These are phyloP conservation scores for Limosa lapponica DNA, from an alignment of 2,797 vertebrate genomes.

Conservation along the genomic window DNA sequence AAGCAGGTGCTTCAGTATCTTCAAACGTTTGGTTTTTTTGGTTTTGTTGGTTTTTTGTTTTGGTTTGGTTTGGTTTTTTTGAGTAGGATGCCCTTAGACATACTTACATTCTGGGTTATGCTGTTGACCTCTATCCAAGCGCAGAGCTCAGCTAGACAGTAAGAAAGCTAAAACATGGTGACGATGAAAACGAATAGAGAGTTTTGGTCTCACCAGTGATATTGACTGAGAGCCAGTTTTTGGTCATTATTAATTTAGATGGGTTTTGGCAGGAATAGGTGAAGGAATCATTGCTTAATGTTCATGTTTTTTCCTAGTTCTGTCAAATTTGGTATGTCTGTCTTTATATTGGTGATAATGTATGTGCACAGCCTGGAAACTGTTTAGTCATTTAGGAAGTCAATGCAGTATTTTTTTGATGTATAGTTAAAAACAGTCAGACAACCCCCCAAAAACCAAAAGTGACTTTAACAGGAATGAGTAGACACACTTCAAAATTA, in stretches of 20 bases:
- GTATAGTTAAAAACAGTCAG: neutral
- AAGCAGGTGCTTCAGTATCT: neutral
- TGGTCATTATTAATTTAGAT: neutral
- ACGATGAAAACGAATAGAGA: neutral
- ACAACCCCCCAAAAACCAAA: fast-evolving
- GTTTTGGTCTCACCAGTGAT: neutral
- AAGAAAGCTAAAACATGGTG: neutral
- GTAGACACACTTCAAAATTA: neutral
- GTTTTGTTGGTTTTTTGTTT: too few species aligned
- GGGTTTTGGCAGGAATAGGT: neutral
- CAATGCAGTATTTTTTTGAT: neutral
- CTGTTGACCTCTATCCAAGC: neutral
- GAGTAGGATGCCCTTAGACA: neutral
- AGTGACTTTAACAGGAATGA: neutral
- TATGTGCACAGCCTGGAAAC: neutral
- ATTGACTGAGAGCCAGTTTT: neutral
- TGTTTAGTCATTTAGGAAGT: neutral
- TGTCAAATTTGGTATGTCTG: neutral
- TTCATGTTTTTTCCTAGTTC: neutral
- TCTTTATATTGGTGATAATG: neutral
- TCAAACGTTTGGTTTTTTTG: neutral
- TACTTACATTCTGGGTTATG: neutral
- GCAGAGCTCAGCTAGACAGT: neutral
- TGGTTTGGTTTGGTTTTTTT: neutral
- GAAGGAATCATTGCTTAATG: neutral